Percentiles rank a stretch among this genome's conserved stretches.
Conservation (phyloP, 1,140 invertebrate genomes). For the Leptopilina clavipes region DNA sequence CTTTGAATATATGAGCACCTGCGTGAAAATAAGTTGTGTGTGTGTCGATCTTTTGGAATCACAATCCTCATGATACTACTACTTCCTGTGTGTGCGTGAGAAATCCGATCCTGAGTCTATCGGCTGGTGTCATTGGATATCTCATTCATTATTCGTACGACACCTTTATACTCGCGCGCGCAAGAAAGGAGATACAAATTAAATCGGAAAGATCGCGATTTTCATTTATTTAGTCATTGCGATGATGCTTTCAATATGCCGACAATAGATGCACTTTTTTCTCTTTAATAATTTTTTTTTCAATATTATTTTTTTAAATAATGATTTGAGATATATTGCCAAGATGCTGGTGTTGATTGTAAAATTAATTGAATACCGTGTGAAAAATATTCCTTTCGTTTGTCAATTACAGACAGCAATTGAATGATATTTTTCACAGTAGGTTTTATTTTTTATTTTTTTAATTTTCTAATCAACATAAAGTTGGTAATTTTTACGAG, state of each 20-base stretch:
- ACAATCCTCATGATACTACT: slow-evolving; percentile 36
- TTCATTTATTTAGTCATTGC: slow-evolving; percentile 52
- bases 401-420: too few relatives aligned
- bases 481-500: slow-evolving; percentile 9
- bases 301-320: too few relatives aligned
- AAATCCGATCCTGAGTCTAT: slow-evolving; percentile 60
- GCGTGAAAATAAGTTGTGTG: slow-evolving; percentile 21
- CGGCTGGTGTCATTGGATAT: slow-evolving; percentile 59
- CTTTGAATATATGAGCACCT: neutral
- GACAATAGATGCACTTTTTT: slow-evolving; percentile 42
- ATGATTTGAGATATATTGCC: too few relatives aligned
- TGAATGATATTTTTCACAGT: neutral
- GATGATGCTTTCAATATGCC: neutral
- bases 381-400: too few relatives aligned
- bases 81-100: slow-evolving; percentile 52
- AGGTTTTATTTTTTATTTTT: neutral
- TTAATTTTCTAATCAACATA: neutral
- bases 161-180: slow-evolving; percentile 54
- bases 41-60: slow-evolving; percentile 39
- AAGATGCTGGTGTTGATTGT: too few relatives aligned
- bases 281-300: too few relatives aligned
- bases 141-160: slow-evolving; percentile 64
- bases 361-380: too few relatives aligned
- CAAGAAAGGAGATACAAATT: slow-evolving; percentile 59
- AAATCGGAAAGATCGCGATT: slow-evolving; percentile 57